Conservation (phyloP, 2,797 vertebrate species). For the Clarias laeviceps region DNA sequence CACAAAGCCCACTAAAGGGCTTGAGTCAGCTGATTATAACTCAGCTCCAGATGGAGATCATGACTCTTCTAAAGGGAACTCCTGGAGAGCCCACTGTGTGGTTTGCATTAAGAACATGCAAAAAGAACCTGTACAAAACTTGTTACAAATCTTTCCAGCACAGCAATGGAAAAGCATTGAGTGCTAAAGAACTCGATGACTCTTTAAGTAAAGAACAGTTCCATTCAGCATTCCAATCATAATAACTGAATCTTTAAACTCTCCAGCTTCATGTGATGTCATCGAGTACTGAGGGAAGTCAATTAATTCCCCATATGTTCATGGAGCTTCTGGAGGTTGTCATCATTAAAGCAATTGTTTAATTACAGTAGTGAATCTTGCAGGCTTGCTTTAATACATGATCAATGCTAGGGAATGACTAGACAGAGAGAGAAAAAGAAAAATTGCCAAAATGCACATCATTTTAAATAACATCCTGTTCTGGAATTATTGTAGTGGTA, state of each 20-base stretch:
- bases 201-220: conserved; percentile 31
- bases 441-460: neutral
- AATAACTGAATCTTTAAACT: conserved; percentile 28
- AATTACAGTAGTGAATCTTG: neutral
- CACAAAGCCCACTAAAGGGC: conserved; percentile 30
- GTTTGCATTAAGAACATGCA: conserved; percentile 29
- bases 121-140: conserved; percentile 29
- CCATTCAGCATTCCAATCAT: conserved; percentile 27
- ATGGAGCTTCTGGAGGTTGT: conserved; percentile 24
- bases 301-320: conserved; percentile 2
- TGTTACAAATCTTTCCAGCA: conserved; percentile 46
- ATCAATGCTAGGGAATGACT: neutral
- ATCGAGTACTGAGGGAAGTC: conserved; percentile 16
- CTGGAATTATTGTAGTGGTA: neutral
- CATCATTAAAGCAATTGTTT: conserved; percentile 24
- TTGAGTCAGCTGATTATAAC: conserved; percentile 28
- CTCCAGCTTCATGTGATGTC: conserved; percentile 34
- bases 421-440: neutral
- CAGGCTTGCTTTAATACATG: neutral
- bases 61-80: conserved; percentile 36
- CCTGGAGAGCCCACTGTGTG: conserved; percentile 20
- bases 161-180: conserved; percentile 49
- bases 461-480: neutral
- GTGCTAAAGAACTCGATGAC: conserved; percentile 18
- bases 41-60: conserved; percentile 22